Evolutionary conservation across 1,140 invertebrate genomes (phyloP), one percentile per base, ranked within the genome.

Genomic region (Aphelinus certus): DNA sequence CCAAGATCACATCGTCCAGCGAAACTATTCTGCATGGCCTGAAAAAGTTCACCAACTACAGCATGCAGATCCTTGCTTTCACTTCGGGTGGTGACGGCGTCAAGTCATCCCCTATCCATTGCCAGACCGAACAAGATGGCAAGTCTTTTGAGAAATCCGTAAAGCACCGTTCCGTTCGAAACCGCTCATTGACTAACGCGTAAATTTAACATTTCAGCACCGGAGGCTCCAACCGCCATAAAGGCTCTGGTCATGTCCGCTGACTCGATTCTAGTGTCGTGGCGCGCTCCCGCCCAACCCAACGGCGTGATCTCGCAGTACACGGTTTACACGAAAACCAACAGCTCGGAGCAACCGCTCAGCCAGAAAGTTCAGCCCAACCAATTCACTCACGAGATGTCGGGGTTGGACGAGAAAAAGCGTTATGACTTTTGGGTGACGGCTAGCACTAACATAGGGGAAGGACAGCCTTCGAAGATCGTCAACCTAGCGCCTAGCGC

Each of bases 81-180:
- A 98, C 97, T 47, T 94, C 95, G 63, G 97, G 96, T 74, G 97
- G 97, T n/a, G 97, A 98, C 84, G 97, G 97, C 72, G 96, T 97
- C 51, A 92, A 95, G 75, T 96, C 95, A 81, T 90, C 92, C 43
- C 94, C 96, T 4, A 95, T 98, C 80, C 95, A 96, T 87, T 97
- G 96, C 82, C 94, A 96, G 86, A 98, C 97, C 62, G 95, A 97
- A 89, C 96, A 98, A 88, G 97, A 98, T 87, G 95, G 96, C 97
- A 89, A 87, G 85, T 26, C 48, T 48, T 1, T 55, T 10, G 5
- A 55, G 5, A 10, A 55, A 55, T 10, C 53, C 5, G 5, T 55
- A 55, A 55, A 26, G 26, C 26, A 26, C 26, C 26, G 26, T 26
- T 26, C 26, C 26, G 26, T 26, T 26, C 26, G 26, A 26, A 26